Conservation (phyloP, 2,113 vertebrate genomes). For the Dromas ardeola region DNA sequence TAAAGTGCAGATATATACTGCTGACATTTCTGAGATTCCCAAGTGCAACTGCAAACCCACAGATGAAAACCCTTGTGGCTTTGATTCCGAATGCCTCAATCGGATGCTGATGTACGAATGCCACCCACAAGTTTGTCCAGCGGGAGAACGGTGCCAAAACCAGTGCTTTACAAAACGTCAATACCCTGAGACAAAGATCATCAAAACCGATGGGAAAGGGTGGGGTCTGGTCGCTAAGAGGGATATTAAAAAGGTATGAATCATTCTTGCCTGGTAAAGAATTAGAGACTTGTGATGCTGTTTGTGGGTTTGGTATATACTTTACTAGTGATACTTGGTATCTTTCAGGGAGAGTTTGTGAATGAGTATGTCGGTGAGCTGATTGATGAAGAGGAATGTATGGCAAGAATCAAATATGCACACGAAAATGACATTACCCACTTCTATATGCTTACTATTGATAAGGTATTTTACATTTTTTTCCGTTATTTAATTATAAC, state of each 20-base stretch:
- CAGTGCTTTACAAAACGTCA: conserved; percentile 95
- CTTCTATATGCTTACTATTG: conserved; percentile 99
- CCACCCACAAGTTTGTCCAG: conserved; percentile 94
- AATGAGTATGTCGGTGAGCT: conserved; percentile 97
- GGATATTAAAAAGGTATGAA: conserved; percentile 92
- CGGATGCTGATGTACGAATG: conserved; percentile 98
- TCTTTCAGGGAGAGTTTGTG: conserved; percentile 92
- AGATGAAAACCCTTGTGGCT: conserved; percentile 91
- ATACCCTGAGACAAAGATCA: conserved; percentile 95
- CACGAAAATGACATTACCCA: conserved; percentile 96
- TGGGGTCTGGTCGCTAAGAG: conserved; percentile 92
- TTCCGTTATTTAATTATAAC: neutral
- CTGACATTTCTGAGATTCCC: conserved; percentile 94
- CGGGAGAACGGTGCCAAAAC: conserved; percentile 89
- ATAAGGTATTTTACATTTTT: conserved; percentile 79
- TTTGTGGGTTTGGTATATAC: neutral
- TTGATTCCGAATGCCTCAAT: conserved; percentile 95
- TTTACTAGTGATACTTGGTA: neutral
- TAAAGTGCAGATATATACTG: conserved; percentile 92
- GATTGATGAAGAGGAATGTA: conserved; percentile 96
- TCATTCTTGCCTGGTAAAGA: neutral
- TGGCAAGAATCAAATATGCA: conserved; percentile 89
- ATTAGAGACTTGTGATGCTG: accelerated
- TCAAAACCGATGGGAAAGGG: conserved; percentile 93
- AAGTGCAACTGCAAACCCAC: conserved; percentile 97